Base-by-base conservation (phyloP, 1,140 invertebrate genomes). In the Drosophila bocqueti region DNA sequence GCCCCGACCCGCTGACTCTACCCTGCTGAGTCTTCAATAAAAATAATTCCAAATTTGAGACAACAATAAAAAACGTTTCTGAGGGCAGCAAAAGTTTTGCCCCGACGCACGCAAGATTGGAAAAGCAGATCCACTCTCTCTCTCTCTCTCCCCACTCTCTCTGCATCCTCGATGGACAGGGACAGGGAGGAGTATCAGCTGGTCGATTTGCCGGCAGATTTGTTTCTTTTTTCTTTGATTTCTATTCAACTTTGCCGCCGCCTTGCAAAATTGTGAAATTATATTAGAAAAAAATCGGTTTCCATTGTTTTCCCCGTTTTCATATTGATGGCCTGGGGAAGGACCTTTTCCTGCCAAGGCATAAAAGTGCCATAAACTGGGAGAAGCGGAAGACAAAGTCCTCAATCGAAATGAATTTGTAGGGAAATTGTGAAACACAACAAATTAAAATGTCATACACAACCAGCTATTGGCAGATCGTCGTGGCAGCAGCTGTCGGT, bases 1-100 rank as follows among this genome's bases (percentile, higher is more conserved):
- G 16, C 10, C 50, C 29, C 42, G 9, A 18, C 42, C 42, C 42
- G 42, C 42, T 11, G 10, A 11, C 9, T 36, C 34, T 4, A 58
- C 26, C 45, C 50, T 58, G 29, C 60, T 42, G 62, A 43, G 26
- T 62, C 66, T 60, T 66, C 79, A 87, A 86, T 83, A 87, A 86
- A 86, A 85, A 87, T 83, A 86, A 86, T 87, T 86, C 85, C 79
- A 87, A 84, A 83, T 86, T 86, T 83, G 52, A 76, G 67, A 71
- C 78, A 86, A 83, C 84, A 87, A 83, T 83, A 80, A 83, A 86
- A 71, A 87, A 69, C 68, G 63, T 58, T 52, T 9, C 9, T 10
- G 24, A 52, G 45, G 73, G 46, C 64, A 50, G 67, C 69, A 63
- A 63, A 4, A 31, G n/a, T 50, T 31, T 29, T 26, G 24, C 24